Evolutionary conservation across 2,888 invertebrate genomes (phyloP), one percentile per base, ranked within the genome.

Genomic region (Synanthedon vespiformis): DNA sequence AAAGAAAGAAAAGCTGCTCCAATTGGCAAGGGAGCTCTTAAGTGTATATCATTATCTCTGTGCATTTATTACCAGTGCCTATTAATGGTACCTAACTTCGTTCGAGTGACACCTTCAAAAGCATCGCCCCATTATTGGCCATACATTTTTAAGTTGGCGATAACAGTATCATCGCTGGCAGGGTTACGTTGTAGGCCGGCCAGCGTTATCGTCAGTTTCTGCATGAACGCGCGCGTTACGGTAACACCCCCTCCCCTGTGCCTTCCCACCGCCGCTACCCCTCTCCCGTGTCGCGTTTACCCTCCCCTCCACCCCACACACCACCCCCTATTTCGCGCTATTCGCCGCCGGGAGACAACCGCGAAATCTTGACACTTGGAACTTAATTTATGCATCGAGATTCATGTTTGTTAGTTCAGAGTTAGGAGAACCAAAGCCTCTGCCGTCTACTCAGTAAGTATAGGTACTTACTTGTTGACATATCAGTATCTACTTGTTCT

Each of bases 141-240:
- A 80, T 80, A 84, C 82, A 86, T 84, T 86, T 86, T 85, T 85
- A 79, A 84, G 72, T 70, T 58, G 48, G 47, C 65, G 77, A 78
- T 83, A 80, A 71, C 72, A 72, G 69, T 80, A 81, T 80, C 78
- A 64, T 59, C 60, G 64, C 64, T 60, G 62, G 67, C 74, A 69
- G 80, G 84, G 85, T 83, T 84, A 82, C 85, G 81, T 82, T 78
- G 84, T 85, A 85, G 86, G 84, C 84, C 73, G 79, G 76, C 67
- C 72, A 63, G 63, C 65, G 86, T 88, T 87, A 87, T 88, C 88
- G 83, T 81, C 84, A 80, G 77, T 83, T 88, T 88, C 85, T 75
- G 74, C 86, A 80, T 88, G 86, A 84, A 87, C 88, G 88, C 87
- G 68, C 72, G 65, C 82, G 84, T 81, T 81, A 85, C 83, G 74